phyloP scores from a whole-genome alignment of 2,113 vertebrate species.

The Labrus mixtus region DNA sequence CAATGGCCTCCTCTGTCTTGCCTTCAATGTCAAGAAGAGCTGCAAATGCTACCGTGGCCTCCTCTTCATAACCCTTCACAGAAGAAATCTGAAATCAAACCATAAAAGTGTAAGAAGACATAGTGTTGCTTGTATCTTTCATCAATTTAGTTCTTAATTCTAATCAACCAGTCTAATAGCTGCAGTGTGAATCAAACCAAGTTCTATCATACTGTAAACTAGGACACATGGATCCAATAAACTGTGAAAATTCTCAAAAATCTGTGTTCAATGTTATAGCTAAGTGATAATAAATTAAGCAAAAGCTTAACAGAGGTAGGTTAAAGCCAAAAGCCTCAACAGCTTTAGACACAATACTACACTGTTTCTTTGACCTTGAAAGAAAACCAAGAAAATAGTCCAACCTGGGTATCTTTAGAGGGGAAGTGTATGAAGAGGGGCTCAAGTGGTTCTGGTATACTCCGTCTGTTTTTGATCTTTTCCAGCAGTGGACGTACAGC shows the following conservation, averaged over 20 bases:
- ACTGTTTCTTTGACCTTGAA: too few relatives aligned
- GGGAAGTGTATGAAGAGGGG: conserved; percentile 95
- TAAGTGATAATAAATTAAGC: too few relatives aligned
- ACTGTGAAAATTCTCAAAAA: not conserved
- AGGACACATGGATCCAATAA: not conserved
- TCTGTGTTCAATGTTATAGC: not conserved
- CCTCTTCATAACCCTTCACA: conserved; percentile 88
- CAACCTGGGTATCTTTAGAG: conserved; percentile 93
- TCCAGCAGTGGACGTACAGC: conserved; percentile 90
- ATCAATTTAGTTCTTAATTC: not conserved
- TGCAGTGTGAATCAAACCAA: not conserved
- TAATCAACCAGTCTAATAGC: not conserved
- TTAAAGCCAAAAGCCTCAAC: too few relatives aligned
- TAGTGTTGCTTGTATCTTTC: not conserved
- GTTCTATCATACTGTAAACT: not conserved
- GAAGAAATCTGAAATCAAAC: conserved; percentile 82
- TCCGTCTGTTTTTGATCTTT: conserved; percentile 87
- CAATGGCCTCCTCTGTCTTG: conserved; percentile 91
- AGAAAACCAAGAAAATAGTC: not conserved
- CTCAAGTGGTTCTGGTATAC: conserved; percentile 92
- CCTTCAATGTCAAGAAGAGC: conserved; percentile 92
- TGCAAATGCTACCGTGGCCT: conserved; percentile 89
- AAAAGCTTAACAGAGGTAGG: too few relatives aligned
- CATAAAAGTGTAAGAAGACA: not conserved
- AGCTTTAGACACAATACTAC: too few relatives aligned